Evolutionary conservation across 2,888 invertebrate genomes (phyloP).

Genomic region (Agrotis puta): DNA sequence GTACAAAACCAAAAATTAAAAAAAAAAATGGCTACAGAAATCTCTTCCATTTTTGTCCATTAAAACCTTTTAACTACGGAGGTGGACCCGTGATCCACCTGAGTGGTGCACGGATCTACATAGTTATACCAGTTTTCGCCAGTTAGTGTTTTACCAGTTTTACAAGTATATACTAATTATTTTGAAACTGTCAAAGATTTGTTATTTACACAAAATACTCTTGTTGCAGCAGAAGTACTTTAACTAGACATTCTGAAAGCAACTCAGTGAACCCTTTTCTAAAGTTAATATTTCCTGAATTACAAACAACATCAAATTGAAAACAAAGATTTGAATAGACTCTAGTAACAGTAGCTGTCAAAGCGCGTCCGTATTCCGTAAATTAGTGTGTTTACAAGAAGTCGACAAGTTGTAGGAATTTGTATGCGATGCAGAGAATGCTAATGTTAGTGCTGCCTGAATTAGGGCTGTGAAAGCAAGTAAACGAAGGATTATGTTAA

Average conservation of each 20-base stretch:
- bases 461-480: slow-evolving; percentile 66
- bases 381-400: slow-evolving; percentile 72
- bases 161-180: too few species aligned
- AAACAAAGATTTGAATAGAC: not conserved
- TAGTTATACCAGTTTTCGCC: too few species aligned
- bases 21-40: too few species aligned
- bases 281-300: not conserved
- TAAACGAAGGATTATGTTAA: slow-evolving; percentile 10
- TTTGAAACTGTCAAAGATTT: too few species aligned
- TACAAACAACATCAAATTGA: not conserved
- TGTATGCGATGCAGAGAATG: slow-evolving; percentile 76
- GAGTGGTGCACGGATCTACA: too few species aligned
- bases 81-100: too few species aligned
- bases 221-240: too few species aligned
- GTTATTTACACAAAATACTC: too few species aligned
- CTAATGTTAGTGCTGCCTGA: slow-evolving; percentile 74
- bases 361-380: slow-evolving; percentile 70
- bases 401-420: slow-evolving; percentile 76
- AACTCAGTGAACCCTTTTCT: not conserved
- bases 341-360: slow-evolving; percentile 21
- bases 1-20: too few species aligned
- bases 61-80: too few species aligned
- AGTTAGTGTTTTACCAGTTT: too few species aligned
- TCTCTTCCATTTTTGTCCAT: too few species aligned
- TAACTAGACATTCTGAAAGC: not conserved